These are phyloP conservation scores for Masnerella sp. DNA, from an alignment of 2,888 invertebrate species.

Conservation along the genomic window DNA sequence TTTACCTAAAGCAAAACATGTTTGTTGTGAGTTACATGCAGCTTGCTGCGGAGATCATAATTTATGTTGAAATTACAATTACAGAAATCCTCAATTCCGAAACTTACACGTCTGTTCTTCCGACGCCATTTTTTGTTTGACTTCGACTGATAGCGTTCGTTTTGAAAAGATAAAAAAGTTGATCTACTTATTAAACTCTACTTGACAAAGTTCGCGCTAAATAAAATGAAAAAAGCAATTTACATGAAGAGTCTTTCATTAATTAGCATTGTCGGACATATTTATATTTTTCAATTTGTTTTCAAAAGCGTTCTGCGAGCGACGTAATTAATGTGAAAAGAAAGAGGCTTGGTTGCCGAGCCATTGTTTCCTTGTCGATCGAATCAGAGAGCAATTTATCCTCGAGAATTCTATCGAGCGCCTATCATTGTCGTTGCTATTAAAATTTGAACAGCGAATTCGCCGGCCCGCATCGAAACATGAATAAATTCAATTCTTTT, in stretches of 20 bases:
- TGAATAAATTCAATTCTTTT: conserved; percentile 51
- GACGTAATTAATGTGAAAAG: conserved; percentile 48
- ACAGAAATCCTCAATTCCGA: not conserved
- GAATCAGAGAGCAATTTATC: conserved; percentile 48
- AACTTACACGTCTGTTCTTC: too few species aligned
- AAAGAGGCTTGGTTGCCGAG: conserved; percentile 24
- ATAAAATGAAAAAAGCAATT: not conserved
- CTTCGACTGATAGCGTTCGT: too few species aligned
- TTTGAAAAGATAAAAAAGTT: too few species aligned
- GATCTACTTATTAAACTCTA: too few species aligned
- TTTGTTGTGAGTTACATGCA: not conserved
- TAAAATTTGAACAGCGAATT: conserved; percentile 49
- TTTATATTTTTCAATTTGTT: conserved; percentile 33
- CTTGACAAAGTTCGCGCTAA: too few species aligned
- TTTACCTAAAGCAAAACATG: conserved; percentile 4
- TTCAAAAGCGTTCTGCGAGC: conserved; percentile 30
- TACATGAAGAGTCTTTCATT: conserved; percentile 21
- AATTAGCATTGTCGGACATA: conserved; percentile 36
- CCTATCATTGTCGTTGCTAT: conserved; percentile 48
- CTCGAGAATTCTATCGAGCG: conserved; percentile 46
- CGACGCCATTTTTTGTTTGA: too few species aligned
- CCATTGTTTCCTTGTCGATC: conserved; percentile 48
- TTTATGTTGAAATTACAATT: conserved; percentile 7
- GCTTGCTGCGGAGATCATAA: not conserved
- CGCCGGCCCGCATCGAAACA: conserved; percentile 40